phyloP scores from a whole-genome alignment of 2,888 invertebrate genomes.

The Dione juno region DNA sequence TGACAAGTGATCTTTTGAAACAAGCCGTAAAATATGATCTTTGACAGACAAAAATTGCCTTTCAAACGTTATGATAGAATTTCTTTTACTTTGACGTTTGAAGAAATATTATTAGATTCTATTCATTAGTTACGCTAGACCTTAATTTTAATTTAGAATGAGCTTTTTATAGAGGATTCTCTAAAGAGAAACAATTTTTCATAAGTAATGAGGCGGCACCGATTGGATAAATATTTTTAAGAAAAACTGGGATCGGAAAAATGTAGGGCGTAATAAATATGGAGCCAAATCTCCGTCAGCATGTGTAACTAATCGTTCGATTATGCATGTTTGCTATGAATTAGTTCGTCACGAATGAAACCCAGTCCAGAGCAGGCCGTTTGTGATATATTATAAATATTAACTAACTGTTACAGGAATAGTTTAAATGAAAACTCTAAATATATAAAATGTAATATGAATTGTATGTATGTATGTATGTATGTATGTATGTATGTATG shows the following conservation, averaged over 20 bases:
- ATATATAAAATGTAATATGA: too few relatives aligned
- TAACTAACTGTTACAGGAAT: too few relatives aligned
- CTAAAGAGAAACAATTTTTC: conserved; percentile 79
- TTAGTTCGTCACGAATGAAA: conserved; percentile 45
- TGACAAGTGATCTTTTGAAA: conserved; percentile 64
- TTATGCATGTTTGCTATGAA: conserved; percentile 61
- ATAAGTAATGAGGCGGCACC: conserved; percentile 82
- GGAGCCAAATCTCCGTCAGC: conserved; percentile 67
- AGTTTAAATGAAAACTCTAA: too few relatives aligned
- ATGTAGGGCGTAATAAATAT: conserved; percentile 72
- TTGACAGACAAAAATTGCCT: conserved; percentile 51
- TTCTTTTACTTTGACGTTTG: conserved; percentile 49
- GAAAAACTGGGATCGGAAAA: conserved; percentile 72
- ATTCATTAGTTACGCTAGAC: conserved; percentile 74
- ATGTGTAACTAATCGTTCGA: conserved; percentile 77
- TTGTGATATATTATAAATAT: too few relatives aligned
- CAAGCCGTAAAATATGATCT: conserved; percentile 60
- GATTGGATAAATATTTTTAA: conserved; percentile 80
- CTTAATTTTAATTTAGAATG: conserved; percentile 83
- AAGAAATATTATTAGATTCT: conserved; percentile 60
- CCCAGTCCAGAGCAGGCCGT: conserved; percentile 27
- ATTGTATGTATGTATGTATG: too few relatives aligned
- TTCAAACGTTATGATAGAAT: conserved; percentile 51
- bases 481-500: too few relatives aligned
- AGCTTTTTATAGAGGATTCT: conserved; percentile 81